phyloP scores from a whole-genome alignment of 2,888 invertebrate genomes.

The Willowsia nigromaculata region DNA sequence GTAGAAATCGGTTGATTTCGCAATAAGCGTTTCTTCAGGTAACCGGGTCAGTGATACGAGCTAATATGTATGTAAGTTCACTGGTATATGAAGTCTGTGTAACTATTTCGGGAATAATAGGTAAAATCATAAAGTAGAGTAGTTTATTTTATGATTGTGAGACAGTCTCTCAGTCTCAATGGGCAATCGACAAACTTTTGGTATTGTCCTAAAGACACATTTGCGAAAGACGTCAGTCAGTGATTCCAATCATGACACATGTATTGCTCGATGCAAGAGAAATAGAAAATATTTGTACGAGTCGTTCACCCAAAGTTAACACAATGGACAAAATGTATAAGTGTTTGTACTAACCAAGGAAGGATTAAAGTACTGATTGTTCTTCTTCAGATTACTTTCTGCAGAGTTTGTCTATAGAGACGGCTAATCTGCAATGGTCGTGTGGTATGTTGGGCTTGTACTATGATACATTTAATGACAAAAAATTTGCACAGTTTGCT shows the following conservation, averaged over 20 bases:
- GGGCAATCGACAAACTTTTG: background rate
- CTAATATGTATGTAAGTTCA: too few relatives aligned
- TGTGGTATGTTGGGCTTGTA: background rate
- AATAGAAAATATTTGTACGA: background rate
- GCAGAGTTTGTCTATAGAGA: background rate
- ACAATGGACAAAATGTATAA: background rate
- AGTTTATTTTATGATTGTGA: background rate
- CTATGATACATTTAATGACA: background rate
- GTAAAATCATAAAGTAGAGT: background rate
- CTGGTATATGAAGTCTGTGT: too few relatives aligned
- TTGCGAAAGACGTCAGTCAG: background rate
- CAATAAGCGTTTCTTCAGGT: too few relatives aligned
- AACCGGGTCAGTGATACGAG: too few relatives aligned
- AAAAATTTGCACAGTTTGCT: constrained; percentile 15
- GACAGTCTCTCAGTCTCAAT: background rate
- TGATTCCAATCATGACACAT: background rate
- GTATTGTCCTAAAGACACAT: background rate
- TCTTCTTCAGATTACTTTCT: background rate
- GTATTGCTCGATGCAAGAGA: background rate
- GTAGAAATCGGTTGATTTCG: too few relatives aligned
- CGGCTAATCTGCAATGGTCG: background rate
- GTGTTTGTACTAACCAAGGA: background rate
- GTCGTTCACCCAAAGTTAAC: background rate
- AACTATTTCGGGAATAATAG: background rate
- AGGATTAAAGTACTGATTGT: constrained; percentile 5